Base-by-base conservation (phyloP, 2,888 invertebrate genomes). In the Cyaniris semiargus region DNA sequence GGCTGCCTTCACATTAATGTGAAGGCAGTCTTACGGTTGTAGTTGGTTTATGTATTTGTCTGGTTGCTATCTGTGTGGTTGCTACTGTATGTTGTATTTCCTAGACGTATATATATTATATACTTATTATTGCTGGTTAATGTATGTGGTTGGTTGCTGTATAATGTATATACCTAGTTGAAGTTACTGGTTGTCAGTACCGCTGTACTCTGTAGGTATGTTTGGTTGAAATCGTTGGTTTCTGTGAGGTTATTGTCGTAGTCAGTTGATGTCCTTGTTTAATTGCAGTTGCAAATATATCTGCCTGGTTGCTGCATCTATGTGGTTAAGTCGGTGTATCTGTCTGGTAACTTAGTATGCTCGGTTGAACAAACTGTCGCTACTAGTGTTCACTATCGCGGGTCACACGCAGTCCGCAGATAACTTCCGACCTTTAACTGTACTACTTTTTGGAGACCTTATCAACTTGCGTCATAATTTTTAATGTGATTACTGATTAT, bases 401-500 rank as follows among this genome's bases (percentile, higher is more conserved):
- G 89, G 90, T 89, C 89, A 74, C 15, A 88, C 74, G 79, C 78
- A 76, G 92, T 7, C 88, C 74, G 79, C 78, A 76, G 92, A 93
- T 93, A 92, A 86, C 90, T 85, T 85, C 81, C 89, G 90, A 90
- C 86, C 90, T 83, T 83, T 82, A 82, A 21, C 77, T 89, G 91
- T 88, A 89, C 91, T 89, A 91, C 85, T 92, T 93, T 91, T 83
- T 90, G 88, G 89, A 89, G 90, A 86, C 80, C 23, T 87, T 91
- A 92, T 91, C 91, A 87, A 91, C 87, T 88, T 91, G 90, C 93
- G 93, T 93, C 93, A 93, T 87, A 86, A 85, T 82, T 82, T 80
- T 48, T 7, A 74, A 13, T 48, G 23, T 72, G n/a, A 60, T 72
- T 27, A 34, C 6, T 23, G 23, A 23, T 3, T 38, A 15, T 23